phyloP scores from a whole-genome alignment of 2,113 vertebrate genomes.

The Peromyscus maniculatus region DNA sequence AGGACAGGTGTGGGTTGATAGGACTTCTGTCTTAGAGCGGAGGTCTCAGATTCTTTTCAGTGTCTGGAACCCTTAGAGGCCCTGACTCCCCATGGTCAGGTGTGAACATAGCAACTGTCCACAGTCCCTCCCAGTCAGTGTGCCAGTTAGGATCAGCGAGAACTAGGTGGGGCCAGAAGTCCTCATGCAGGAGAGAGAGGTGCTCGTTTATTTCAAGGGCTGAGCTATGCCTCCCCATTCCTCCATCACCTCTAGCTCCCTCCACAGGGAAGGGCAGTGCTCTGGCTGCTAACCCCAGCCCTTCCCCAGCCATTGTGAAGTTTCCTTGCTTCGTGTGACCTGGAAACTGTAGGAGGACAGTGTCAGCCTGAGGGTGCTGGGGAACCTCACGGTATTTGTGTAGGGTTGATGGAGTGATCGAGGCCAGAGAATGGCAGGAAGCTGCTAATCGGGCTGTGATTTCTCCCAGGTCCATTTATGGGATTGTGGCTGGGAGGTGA shows the following conservation, averaged over 20 bases:
- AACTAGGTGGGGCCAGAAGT: not conserved
- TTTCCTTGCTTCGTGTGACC: fast-evolving
- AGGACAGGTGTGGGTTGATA: not conserved
- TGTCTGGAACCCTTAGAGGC: fast-evolving
- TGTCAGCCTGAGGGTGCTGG: not conserved
- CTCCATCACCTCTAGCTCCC: no score
- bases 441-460: fast-evolving
- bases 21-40: not conserved
- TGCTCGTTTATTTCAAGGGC: not conserved
- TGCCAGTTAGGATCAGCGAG: not conserved
- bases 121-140: fast-evolving
- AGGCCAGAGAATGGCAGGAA: conserved; percentile 71
- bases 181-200: not conserved
- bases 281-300: not conserved
- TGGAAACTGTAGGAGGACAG: not conserved
- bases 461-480: not conserved
- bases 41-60: no score
- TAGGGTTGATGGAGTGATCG: not conserved
- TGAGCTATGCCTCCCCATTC: no score
- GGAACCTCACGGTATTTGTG: not conserved
- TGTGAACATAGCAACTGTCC: not conserved
- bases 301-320: not conserved
- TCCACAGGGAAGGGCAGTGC: not conserved
- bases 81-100: not conserved
- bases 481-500: not conserved